These are phyloP conservation scores for Laupala kohalensis DNA, from an alignment of 1,140 invertebrate genomes.

Conservation along the genomic window DNA sequence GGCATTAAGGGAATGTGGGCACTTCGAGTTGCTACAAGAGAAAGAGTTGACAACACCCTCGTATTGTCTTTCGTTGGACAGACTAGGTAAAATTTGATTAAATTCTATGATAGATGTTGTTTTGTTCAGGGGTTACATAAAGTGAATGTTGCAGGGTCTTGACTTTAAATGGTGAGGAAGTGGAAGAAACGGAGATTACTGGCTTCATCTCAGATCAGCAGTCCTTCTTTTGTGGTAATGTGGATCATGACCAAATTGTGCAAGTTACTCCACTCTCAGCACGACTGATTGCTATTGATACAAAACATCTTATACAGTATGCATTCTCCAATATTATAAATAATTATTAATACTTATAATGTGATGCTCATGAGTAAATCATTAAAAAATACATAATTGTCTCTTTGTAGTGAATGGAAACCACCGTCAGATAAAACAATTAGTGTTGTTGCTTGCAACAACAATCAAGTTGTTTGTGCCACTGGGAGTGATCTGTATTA, in stretches of 20 bases:
- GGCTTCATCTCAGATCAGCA: constrained; percentile 84
- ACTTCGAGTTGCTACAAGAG: constrained; percentile 54
- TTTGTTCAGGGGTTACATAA: too few relatives aligned
- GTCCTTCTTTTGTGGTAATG: constrained; percentile 87
- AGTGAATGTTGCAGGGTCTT: constrained; percentile 67
- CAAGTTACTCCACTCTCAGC: constrained; percentile 67
- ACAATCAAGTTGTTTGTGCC: constrained; percentile 72
- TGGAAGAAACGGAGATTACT: constrained; percentile 88
- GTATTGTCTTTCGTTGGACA: constrained; percentile 90
- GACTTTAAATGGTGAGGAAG: constrained; percentile 82
- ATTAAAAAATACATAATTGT: background rate
- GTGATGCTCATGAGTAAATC: background rate
- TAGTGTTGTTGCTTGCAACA: constrained; percentile 79
- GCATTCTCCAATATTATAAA: background rate
- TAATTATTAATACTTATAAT: background rate
- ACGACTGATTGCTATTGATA: constrained; percentile 49
- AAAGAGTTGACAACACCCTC: constrained; percentile 69
- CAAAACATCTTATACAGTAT: constrained; percentile 44
- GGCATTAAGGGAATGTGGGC: constrained; percentile 98
- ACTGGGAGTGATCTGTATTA: constrained; percentile 82
- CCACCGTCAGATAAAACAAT: constrained; percentile 62
- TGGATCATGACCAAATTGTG: constrained; percentile 65
- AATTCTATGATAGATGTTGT: constrained; percentile 4
- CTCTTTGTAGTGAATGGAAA: constrained; percentile 53
- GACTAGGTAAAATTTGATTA: constrained; percentile 43